Percentiles rank a stretch among this genome's conserved stretches.
Conservation (phyloP, 2,888 invertebrate genomes). For the Hemistola chrysoprasaria region DNA sequence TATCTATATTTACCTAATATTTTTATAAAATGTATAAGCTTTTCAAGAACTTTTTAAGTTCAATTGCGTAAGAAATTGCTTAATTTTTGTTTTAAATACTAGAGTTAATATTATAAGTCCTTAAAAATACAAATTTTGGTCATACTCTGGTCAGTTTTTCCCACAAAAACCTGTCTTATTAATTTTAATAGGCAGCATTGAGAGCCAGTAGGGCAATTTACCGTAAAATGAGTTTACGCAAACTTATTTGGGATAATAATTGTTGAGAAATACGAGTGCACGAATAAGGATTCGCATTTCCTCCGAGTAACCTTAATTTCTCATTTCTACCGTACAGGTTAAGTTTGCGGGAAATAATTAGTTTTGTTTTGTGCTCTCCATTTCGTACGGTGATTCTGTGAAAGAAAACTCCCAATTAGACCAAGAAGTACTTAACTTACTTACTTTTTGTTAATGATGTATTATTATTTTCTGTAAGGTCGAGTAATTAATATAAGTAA, state of each 20-base stretch:
- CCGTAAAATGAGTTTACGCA: constrained; percentile 49
- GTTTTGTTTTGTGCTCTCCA: constrained; percentile 18
- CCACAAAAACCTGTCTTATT: constrained; percentile 44
- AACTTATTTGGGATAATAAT: constrained; percentile 55
- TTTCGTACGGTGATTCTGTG: constrained; percentile 12
- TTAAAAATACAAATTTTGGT: constrained; percentile 25
- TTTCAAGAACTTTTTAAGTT: too few species aligned
- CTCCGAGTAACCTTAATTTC: constrained; percentile 29
- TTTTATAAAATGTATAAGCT: too few species aligned
- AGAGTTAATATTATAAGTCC: too few species aligned
- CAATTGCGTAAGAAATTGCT: too few species aligned
- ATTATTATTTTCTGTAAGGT: too few species aligned
- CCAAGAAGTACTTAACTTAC: constrained; percentile 7
- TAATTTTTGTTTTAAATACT: too few species aligned
- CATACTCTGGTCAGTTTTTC: constrained; percentile 32
- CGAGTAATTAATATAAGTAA: too few species aligned
- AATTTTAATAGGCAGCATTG: constrained; percentile 46
- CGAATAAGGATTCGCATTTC: constrained; percentile 36
- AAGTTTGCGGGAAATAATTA: constrained; percentile 23
- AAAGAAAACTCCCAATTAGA: constrained; percentile 13
- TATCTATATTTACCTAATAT: too few species aligned
- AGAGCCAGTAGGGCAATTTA: constrained; percentile 41
- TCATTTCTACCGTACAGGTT: constrained; percentile 22
- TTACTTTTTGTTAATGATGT: background rate
- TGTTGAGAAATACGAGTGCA: constrained; percentile 45